Evolutionary conservation across 2,113 vertebrate genomes (phyloP).

Genomic region (Rhineura floridana): DNA sequence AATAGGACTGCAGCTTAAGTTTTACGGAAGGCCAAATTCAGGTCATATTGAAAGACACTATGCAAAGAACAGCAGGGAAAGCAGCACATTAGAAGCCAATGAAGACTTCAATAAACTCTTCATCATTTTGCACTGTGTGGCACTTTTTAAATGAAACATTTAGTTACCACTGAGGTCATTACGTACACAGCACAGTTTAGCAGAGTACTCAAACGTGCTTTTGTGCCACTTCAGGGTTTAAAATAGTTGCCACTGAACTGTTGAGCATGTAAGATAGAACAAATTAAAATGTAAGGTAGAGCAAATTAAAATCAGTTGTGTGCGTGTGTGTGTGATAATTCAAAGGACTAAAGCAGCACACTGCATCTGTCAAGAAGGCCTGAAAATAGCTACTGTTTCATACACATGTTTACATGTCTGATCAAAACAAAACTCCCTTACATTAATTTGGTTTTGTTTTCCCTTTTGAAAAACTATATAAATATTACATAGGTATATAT

Average conservation of each 20-base stretch:
- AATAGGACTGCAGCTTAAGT: no score
- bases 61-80: not conserved
- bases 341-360: not conserved
- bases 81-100: not conserved
- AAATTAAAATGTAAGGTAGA: not conserved
- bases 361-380: not conserved
- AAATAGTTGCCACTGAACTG: not conserved
- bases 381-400: not conserved
- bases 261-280: not conserved
- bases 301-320: not conserved
- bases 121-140: not conserved
- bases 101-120: constrained; percentile 7
- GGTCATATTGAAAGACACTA: not conserved
- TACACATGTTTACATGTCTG: not conserved
- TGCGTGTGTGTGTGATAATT: no score
- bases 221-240: not conserved
- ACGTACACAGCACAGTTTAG: not conserved
- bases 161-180: constrained; percentile 2
- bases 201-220: not conserved
- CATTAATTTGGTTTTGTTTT: not conserved
- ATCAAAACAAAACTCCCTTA: not conserved
- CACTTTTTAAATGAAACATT: constrained; percentile 6
- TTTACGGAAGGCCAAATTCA: not conserved
- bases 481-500: not conserved
- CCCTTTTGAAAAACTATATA: not conserved